Evolutionary conservation across 2,888 invertebrate species (phyloP), one percentile per base, ranked within the genome.

Genomic region (Chironomus riparius): DNA sequence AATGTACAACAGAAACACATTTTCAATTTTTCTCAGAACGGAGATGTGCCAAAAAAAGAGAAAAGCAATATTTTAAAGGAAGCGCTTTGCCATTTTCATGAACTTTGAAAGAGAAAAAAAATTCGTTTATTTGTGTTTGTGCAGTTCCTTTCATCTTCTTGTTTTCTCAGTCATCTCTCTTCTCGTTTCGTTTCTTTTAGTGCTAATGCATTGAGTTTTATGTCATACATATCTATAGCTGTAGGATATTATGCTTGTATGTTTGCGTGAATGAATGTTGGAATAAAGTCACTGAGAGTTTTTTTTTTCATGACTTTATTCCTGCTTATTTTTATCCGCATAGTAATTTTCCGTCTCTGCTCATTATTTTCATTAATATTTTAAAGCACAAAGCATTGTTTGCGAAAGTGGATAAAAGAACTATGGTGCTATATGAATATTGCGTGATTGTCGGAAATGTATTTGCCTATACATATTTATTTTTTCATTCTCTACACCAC

Each of bases 331-430:
- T 73, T 47, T 56, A 73, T 62, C 74, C 62, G 74, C 68, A 74
- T 74, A 47, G 74, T 74, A 74, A 74, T 74, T 74, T 74, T 65
- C 48, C 62, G 61, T 68, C 61, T 65, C 24, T 12, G 24, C 48
- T 74, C 74, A 74, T 74, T 74, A 74, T 74, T 74, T 72, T 74
- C 22, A 68, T 74, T 74, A 68, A 68, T 21, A 28, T 74, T 68
- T 74, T 68, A 65, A 65, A 21, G 22, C 22, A 65, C 18, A 65
- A 65, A 15, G 6, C 18, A 56, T 56, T 56, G 56, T 56, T 56
- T 56, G 18, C 56, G 18, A 56, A 56, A 56, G 56, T 56, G 15
- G 56, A 56, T 2, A 56, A 56, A 50, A 50, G 48, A 50, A 15
- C 50, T 50, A 50, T 50, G 38, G 56, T 18, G 56, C 38, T 56